Evolutionary conservation across 1,140 invertebrate species (phyloP).

Genomic region (Trissolcus basalis): DNA sequence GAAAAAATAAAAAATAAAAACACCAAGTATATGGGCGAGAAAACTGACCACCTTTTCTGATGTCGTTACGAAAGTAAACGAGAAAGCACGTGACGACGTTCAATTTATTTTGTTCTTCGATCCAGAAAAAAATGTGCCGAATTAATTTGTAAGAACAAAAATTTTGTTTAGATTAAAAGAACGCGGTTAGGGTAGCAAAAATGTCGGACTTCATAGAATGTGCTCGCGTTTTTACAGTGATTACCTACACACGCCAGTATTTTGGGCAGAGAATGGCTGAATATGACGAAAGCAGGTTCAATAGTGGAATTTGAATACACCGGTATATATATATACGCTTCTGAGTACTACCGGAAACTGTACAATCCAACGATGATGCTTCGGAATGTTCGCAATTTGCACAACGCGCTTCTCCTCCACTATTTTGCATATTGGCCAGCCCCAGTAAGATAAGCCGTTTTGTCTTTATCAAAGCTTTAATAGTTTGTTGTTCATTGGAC

Average conservation of each 20-base stretch:
- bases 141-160: no score
- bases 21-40: no score
- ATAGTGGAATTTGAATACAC: slow-evolving; percentile 60
- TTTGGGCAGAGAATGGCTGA: slow-evolving; percentile 47
- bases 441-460: slow-evolving; percentile 53
- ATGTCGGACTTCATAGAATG: slow-evolving; percentile 17
- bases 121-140: no score
- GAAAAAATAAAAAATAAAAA: no score
- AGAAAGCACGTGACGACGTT: no score
- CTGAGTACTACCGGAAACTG: slow-evolving; percentile 64
- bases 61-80: no score
- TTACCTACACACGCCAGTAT: slow-evolving; percentile 50
- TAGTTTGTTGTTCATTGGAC: slow-evolving; percentile 34
- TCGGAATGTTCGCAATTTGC: slow-evolving; percentile 70
- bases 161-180: slow-evolving; percentile 9
- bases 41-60: no score
- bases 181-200: slow-evolving; percentile 15
- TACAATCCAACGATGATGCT: slow-evolving; percentile 70
- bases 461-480: slow-evolving; percentile 53
- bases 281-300: slow-evolving; percentile 55
- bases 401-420: slow-evolving; percentile 64
- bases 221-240: slow-evolving; percentile 37
- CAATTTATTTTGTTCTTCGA: no score
- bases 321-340: slow-evolving; percentile 25
- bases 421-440: slow-evolving; percentile 55